Percentiles rank a stretch among this genome's conserved stretches.
phyloP scores from a whole-genome alignment of 2,888 invertebrate genomes.

The Idaea biselata region DNA sequence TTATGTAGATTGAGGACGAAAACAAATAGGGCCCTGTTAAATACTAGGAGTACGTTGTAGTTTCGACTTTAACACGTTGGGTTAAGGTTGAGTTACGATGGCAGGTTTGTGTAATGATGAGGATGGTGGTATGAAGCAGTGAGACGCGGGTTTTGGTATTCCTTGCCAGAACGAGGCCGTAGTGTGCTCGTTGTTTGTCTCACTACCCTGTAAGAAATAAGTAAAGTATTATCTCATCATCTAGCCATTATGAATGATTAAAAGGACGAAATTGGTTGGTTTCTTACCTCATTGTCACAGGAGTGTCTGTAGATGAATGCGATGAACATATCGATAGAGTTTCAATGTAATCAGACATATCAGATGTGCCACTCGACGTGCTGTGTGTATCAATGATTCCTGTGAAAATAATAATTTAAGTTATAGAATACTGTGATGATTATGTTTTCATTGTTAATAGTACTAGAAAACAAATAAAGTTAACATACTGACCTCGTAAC shows the following conservation, averaged over 20 bases:
- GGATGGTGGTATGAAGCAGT: conserved; percentile 28
- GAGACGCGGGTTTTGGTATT: conserved; percentile 83
- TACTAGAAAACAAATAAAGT: not conserved
- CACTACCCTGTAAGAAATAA: conserved; percentile 41
- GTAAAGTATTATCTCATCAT: not conserved
- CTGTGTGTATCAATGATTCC: conserved; percentile 84
- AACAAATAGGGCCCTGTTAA: conserved; percentile 3
- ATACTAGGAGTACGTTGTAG: conserved; percentile 1
- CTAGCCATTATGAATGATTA: not conserved
- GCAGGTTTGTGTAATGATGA: conserved; percentile 45
- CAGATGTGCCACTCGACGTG: conserved; percentile 91
- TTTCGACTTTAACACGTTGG: conserved; percentile 4
- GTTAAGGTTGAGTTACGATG: conserved; percentile 25
- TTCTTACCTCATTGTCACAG: conserved; percentile 77
- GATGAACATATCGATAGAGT: conserved; percentile 90
- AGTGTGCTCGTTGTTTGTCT: conserved; percentile 82
- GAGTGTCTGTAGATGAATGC: conserved; percentile 88
- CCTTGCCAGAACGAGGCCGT: conserved; percentile 91
- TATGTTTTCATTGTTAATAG: not conserved
- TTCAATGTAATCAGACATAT: conserved; percentile 94
- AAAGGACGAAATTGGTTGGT: not conserved
- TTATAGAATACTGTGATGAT: not conserved
- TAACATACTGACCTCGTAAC: conserved; percentile 61
- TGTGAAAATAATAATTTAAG: conserved; percentile 21
- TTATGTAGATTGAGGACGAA: not conserved